Evolutionary conservation across 2,888 invertebrate genomes (phyloP), one percentile per base, ranked within the genome.

Genomic region (Heliconius cydno): DNA sequence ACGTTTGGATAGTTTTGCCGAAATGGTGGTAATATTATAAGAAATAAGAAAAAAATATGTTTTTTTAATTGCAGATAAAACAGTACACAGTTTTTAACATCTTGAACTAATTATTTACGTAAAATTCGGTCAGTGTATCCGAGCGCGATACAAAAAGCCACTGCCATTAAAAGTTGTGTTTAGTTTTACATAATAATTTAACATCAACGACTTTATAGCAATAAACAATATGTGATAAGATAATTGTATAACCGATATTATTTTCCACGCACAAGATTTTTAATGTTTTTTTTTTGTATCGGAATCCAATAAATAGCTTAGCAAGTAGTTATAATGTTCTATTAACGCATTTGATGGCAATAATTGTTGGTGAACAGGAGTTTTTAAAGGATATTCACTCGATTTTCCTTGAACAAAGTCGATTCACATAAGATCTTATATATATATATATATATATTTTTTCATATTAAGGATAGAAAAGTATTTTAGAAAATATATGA

Each of bases 141-240:
- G 78, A 79, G 46, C 78, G 81, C 80, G 80, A 68, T 77, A 76
- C 66, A 63, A 67, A 46, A 78, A 76, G 87, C 87, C 91, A 92
- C 92, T 91, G 92, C 91, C 91, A 90, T 87, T 87, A 81, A 60
- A 84, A 85, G 88, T 89, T 90, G 89, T 90, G 88, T 89, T 90
- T 87, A 84, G 83, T 83, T 84, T 41, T 79, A 83, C 74, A 77
- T 72, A 65, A 74, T 79, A 82, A 84, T 77, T 81, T 84, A 85
- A 87, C 87, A 86, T 88, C 89, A 86, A 88, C 84, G 79, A 87
- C 85, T 86, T 87, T 89, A 92, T 92, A 94, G 94, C 94, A 94
- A 94, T 94, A 94, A 92, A 88, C 80, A 65, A 85, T 90, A 91
- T 94, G 93, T 94, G 94, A 94, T 94, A 94, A 90, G 90, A 87